Conservation (phyloP, 2,888 invertebrate genomes). For the Furcula furcula region DNA sequence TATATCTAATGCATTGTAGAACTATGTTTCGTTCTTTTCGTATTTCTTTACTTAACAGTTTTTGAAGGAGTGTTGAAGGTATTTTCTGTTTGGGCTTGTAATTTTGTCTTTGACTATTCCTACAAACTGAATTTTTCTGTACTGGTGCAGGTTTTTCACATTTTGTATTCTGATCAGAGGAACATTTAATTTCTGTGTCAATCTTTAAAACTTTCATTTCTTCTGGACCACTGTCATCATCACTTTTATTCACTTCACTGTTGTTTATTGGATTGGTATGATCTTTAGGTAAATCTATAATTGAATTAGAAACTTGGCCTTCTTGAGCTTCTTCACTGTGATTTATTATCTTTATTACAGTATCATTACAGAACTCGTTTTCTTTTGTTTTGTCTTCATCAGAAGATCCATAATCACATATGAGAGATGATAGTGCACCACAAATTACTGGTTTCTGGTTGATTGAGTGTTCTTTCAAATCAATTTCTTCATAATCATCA, state of each 20-base stretch:
- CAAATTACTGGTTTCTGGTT: slow-evolving; percentile 55
- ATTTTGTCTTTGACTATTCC: slow-evolving; percentile 16
- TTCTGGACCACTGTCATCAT: slow-evolving; percentile 20
- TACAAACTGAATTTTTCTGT: not conserved
- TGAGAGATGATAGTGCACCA: slow-evolving; percentile 79
- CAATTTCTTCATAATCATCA: slow-evolving; percentile 41
- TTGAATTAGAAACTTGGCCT: not conserved
- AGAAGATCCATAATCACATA: slow-evolving; percentile 80
- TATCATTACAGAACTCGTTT: slow-evolving; percentile 1
- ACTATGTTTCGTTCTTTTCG: slow-evolving; percentile 92
- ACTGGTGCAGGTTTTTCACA: slow-evolving; percentile 1
- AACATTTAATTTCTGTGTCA: slow-evolving; percentile 14
- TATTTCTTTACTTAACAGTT: slow-evolving; percentile 89
- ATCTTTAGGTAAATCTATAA: not conserved
- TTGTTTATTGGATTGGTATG: slow-evolving; percentile 15
- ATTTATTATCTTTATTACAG: not conserved
- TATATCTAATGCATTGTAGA: slow-evolving; percentile 91
- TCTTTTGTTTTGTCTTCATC: slow-evolving; percentile 51
- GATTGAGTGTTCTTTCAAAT: slow-evolving; percentile 4
- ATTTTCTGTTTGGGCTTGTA: slow-evolving; percentile 41
- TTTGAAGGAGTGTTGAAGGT: slow-evolving; percentile 84
- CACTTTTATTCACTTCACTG: slow-evolving; percentile 14
- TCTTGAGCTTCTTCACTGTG: not conserved
- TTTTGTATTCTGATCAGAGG: slow-evolving; percentile 13
- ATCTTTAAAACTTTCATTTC: slow-evolving; percentile 25